Evolutionary conservation across 2,113 vertebrate genomes (phyloP).

Genomic region (human (Homo sapiens)): GRCh38 chr7:37438501-37439000

Average conservation of each 20-base stretch:
- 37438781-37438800: neutral
- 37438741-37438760: neutral
- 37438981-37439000: neutral
- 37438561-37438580: too few species aligned
- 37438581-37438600: too few species aligned
- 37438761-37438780: neutral
- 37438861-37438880: conserved; percentile 17
- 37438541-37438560: too few species aligned
- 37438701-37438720: neutral
- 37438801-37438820: neutral
- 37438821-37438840: neutral
- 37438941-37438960: neutral
- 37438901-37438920: neutral
- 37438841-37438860: neutral
- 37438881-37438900: neutral
- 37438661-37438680: neutral
- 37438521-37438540: too few species aligned
- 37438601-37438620: neutral
- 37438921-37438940: neutral
- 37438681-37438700: neutral
- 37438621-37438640: neutral
- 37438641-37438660: neutral
- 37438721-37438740: neutral
- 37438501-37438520: too few species aligned
- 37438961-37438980: neutral